A percentile compares a stretch with the other conserved stretches of the same genome.
Evolutionary conservation across 2,888 invertebrate species (phyloP).

Genomic region (Cheiracanthium punctorium): DNA sequence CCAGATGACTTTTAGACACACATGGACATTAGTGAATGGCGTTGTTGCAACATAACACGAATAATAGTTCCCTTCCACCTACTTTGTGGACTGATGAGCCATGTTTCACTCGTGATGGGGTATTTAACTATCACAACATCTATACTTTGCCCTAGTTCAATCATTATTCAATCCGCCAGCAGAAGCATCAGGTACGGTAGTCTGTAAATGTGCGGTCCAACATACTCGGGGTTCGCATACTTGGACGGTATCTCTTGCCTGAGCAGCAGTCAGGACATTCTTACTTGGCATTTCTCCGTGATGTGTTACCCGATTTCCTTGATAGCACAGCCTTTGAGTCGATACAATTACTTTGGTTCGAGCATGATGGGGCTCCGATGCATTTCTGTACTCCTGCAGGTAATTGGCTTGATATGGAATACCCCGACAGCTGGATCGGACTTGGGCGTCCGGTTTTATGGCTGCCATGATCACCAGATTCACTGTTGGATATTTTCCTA

Average conservation of each 20-base stretch:
- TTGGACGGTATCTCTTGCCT: neutral
- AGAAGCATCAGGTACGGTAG: neutral
- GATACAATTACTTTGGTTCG: neutral
- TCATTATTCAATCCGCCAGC: neutral
- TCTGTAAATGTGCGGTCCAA: neutral
- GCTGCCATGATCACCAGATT: too few species aligned
- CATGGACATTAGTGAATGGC: neutral
- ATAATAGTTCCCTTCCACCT: neutral
- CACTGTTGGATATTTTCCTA: too few species aligned
- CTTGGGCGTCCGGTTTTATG: neutral
- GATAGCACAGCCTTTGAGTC: neutral
- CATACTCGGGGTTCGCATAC: neutral
- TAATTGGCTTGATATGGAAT: neutral
- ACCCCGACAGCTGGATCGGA: neutral
- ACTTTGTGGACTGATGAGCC: neutral
- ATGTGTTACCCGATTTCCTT: neutral
- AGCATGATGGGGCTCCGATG: too few species aligned
- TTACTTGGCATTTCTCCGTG: neutral
- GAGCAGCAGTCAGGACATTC: neutral
- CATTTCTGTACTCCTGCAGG: neutral
- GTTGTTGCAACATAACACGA: neutral
- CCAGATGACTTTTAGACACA: neutral
- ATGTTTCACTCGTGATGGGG: constrained; percentile 9
- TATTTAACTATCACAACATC: constrained; percentile 8
- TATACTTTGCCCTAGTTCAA: neutral